These are phyloP conservation scores for Platypus cylindrus DNA, from an alignment of 2,888 invertebrate species.

Conservation along the genomic window DNA sequence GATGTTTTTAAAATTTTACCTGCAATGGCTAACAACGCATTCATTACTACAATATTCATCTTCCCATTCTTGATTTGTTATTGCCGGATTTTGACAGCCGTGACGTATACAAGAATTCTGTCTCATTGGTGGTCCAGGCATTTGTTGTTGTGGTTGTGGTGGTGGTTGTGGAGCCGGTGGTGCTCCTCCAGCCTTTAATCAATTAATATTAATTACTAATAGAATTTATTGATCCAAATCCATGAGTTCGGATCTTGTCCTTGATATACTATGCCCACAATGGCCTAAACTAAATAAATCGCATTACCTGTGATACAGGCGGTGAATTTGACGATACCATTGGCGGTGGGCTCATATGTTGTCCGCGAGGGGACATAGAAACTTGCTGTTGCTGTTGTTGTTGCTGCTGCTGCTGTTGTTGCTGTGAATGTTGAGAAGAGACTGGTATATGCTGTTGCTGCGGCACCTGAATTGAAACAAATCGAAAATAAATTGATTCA, in stretches of 20 bases:
- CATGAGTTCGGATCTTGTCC: no score
- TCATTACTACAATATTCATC: constrained; percentile 96
- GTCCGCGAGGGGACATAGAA: constrained; percentile 21
- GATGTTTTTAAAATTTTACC: constrained; percentile 39
- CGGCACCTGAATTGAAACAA: constrained; percentile 21
- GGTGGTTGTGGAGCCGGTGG: constrained; percentile 41
- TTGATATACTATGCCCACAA: no score
- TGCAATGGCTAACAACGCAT: constrained; percentile 92
- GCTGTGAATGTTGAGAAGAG: constrained; percentile 27
- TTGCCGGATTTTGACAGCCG: constrained; percentile 82
- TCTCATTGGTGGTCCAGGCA: constrained; percentile 37
- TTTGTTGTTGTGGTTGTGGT: constrained; percentile 29
- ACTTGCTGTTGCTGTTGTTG: constrained; percentile 21
- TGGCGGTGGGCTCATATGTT: constrained; percentile 36
- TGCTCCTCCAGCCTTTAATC: constrained; percentile 23
- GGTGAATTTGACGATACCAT: constrained; percentile 38
- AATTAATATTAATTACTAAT: no score
- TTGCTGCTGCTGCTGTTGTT: constrained; percentile 24
- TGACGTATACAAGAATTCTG: constrained; percentile 67
- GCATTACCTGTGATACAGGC: constrained; percentile 33
- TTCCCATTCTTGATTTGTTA: constrained; percentile 89
- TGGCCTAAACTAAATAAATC: not conserved
- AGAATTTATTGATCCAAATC: no score
- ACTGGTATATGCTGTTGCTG: constrained; percentile 32
- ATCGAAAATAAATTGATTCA: no score